A percentile compares a stretch with the other conserved stretches of the same genome.
Evolutionary conservation across 2,797 vertebrate genomes (phyloP).

Genomic region (Tokudaia tokunoshimensis): DNA sequence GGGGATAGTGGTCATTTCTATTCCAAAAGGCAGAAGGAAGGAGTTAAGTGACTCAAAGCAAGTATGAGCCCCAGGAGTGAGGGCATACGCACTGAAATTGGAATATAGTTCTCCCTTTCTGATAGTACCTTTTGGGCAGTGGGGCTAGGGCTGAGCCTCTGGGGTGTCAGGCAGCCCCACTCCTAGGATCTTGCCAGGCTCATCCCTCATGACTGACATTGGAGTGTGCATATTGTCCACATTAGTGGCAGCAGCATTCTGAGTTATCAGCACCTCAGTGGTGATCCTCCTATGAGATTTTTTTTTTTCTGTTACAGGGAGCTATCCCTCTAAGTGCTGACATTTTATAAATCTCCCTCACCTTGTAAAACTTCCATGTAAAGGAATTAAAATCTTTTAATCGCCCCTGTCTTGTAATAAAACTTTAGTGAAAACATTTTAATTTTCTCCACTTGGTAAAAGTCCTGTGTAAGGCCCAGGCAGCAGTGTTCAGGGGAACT

Average conservation of each 20-base stretch:
- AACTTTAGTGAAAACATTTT: background rate
- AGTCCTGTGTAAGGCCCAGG: background rate
- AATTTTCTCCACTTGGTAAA: background rate
- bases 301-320: background rate
- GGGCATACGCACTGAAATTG: background rate
- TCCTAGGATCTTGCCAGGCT: background rate
- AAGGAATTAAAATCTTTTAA: background rate
- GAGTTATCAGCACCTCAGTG: background rate
- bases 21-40: background rate
- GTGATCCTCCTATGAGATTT: background rate
- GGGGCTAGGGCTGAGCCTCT: background rate
- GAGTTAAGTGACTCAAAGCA: background rate
- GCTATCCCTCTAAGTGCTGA: background rate
- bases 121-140: background rate
- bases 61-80: background rate
- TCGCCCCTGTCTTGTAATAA: background rate
- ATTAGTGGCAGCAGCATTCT: background rate
- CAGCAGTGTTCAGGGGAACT: background rate
- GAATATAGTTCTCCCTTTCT: background rate
- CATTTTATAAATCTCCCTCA: background rate
- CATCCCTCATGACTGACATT: background rate
- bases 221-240: background rate
- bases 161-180: background rate
- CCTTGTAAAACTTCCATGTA: background rate
- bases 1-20: background rate